phyloP scores from a whole-genome alignment of 2,888 invertebrate species.

The Drepana falcataria region DNA sequence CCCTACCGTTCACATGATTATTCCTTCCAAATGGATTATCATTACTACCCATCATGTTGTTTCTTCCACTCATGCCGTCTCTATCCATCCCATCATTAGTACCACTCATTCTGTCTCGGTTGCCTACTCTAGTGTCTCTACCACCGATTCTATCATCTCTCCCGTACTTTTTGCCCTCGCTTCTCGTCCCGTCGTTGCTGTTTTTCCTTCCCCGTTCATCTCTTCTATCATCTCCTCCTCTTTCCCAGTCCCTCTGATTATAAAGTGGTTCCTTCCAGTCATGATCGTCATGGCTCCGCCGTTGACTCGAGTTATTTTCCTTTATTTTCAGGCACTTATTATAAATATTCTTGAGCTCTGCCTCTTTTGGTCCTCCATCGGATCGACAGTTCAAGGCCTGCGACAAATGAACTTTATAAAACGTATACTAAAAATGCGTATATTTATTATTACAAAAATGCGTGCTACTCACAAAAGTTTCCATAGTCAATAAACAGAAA shows the following conservation, averaged over 20 bases:
- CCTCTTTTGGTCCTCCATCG: constrained; percentile 78
- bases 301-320: constrained; percentile 42
- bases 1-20: constrained; percentile 31
- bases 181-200: constrained; percentile 14
- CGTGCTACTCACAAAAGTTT: constrained; percentile 42
- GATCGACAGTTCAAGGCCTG: constrained; percentile 79
- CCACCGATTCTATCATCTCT: constrained; percentile 13
- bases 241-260: constrained; percentile 37
- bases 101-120: constrained; percentile 20
- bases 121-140: constrained; percentile 26
- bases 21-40: constrained; percentile 23
- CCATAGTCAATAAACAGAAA: constrained; percentile 31
- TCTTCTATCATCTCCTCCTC: constrained; percentile 22
- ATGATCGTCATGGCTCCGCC: constrained; percentile 34
- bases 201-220: constrained; percentile 19
- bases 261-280: constrained; percentile 44
- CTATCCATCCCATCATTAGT: constrained; percentile 25
- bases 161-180: constrained; percentile 22
- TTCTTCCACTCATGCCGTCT: constrained; percentile 26
- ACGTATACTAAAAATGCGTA: too few relatives aligned
- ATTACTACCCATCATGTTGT: constrained; percentile 19
- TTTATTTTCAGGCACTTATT: constrained; percentile 75
- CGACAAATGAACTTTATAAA: constrained; percentile 2
- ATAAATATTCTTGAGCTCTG: constrained; percentile 77
- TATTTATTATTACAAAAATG: too few relatives aligned